Percentiles rank a stretch among this genome's conserved stretches.
These are phyloP conservation scores for Mesembrinibis cayennensis DNA, from an alignment of 2,113 vertebrate species.

Conservation along the genomic window DNA sequence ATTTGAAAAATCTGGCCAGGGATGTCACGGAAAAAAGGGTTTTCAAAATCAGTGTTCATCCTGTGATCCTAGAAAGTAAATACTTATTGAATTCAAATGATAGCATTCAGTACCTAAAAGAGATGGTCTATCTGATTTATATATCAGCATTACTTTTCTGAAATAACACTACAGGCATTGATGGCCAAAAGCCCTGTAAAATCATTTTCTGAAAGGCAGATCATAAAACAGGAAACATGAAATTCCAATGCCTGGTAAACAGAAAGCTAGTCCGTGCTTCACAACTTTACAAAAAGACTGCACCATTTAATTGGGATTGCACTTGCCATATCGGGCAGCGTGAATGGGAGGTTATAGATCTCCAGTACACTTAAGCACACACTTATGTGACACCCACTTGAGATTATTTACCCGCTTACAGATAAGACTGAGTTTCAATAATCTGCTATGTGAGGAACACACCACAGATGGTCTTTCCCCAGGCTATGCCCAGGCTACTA, in stretches of 20 bases:
- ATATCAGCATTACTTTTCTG: not conserved
- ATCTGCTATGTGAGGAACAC: not conserved
- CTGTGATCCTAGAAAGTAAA: not conserved
- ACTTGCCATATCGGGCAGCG: fast-evolving
- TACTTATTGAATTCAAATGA: not conserved
- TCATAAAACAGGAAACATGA: not conserved
- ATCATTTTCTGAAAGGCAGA: not conserved
- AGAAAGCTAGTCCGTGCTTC: not conserved
- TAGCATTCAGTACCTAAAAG: not conserved
- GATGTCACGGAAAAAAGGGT: not conserved
- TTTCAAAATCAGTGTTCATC: not conserved
- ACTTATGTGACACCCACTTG: not conserved
- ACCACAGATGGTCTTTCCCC: not conserved
- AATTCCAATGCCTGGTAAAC: not conserved
- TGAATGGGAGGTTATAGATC: not conserved
- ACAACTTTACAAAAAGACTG: not conserved
- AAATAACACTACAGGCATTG: not conserved
- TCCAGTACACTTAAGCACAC: not conserved
- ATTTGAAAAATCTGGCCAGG: not conserved
- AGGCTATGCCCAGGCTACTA: not conserved
- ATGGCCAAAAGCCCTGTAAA: not conserved
- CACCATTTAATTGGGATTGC: too few relatives aligned
- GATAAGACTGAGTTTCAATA: not conserved
- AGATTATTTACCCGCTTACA: not conserved
- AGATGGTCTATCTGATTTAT: not conserved